Base-by-base conservation (phyloP, 2,888 invertebrate genomes). In the Drosophila niveifrons region DNA sequence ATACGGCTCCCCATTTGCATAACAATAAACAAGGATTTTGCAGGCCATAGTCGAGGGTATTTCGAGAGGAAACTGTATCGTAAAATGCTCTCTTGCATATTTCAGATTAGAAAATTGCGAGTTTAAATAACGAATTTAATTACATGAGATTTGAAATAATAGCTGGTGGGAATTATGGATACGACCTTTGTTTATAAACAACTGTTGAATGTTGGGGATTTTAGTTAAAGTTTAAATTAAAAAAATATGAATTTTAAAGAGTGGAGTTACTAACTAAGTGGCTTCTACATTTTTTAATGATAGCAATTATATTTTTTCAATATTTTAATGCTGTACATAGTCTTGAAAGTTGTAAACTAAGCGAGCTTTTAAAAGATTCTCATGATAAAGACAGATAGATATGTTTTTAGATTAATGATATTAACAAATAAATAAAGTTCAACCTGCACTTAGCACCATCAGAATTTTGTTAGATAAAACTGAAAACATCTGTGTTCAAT, bases 1-100 rank as follows among this genome's bases (percentile, higher is more conserved):
- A n/a, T n/a, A n/a, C n/a, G n/a, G 28, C 17, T 17, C 17, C 31
- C 17, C 31, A 52, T 61, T 61, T 61, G 61, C 61, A 61, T 61
- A 61, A 23, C 15, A 52, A 61, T 52, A 34, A 23, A 52, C 31
- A 11, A 34, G 31, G 43, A 31, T 51, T 61, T 44, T 44, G 15
- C 23, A 52, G 43, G 13, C 29, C 15, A 48, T 29, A 43, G 41
- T 31, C 41, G 18, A 31, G 43, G 1, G 8, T 15, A 55, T 55
- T 55, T 18, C n/a, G 9, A 31, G 34, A 18, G 44, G 44, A 56
- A 56, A 34, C 13, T 56, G n/a, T 6, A 7, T 13, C 31, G n/a
- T 18, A 55, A 43, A 44, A 17, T 41, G 11, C 41, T 15, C 41
- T 15, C 31, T 31, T 8, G 31, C 31, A 31, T 10, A 9, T 31